Percentiles rank a stretch among this genome's conserved stretches.
Conservation (phyloP, 2,888 invertebrate genomes). For the Lacanobia oleracea region DNA sequence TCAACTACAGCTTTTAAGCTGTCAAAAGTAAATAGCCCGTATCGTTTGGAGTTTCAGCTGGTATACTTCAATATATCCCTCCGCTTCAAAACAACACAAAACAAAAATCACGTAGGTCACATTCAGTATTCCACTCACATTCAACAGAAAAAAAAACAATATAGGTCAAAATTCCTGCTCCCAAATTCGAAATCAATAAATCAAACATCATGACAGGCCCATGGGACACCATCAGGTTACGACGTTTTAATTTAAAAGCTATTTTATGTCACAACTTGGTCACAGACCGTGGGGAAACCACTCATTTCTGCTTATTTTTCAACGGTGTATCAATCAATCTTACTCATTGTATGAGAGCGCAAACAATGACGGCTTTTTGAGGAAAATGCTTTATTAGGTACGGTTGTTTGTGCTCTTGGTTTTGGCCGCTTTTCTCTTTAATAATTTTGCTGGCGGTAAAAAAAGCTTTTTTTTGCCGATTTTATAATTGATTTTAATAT, state of each 20-base stretch:
- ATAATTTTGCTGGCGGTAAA: not conserved
- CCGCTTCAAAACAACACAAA: conserved; percentile 2
- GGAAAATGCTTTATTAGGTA: conserved; percentile 36
- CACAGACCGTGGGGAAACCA: conserved; percentile 73
- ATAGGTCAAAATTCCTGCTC: conserved; percentile 39
- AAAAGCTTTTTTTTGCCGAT: not conserved
- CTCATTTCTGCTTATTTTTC: conserved; percentile 70
- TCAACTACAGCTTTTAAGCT: not conserved
- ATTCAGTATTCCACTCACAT: conserved; percentile 24
- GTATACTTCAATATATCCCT: not conserved
- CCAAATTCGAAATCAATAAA: conserved; percentile 60
- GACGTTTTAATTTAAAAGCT: conserved; percentile 84
- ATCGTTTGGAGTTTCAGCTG: not conserved
- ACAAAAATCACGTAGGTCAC: conserved; percentile 5
- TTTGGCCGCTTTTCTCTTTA: not conserved
- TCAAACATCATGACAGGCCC: conserved; percentile 56
- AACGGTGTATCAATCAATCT: conserved; percentile 74
- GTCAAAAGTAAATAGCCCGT: not conserved
- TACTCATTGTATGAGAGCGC: conserved; percentile 58
- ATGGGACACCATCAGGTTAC: conserved; percentile 56
- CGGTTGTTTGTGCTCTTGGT: conserved; percentile 11
- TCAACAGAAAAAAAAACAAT: conserved; percentile 25
- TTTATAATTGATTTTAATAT: too few species aligned
- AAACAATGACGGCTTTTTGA: conserved; percentile 62
- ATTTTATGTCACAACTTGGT: conserved; percentile 82